Percentiles rank a stretch among this genome's conserved stretches.
Conservation (phyloP, 2,797 vertebrate genomes). For the Chaetophractus vellerosus region DNA sequence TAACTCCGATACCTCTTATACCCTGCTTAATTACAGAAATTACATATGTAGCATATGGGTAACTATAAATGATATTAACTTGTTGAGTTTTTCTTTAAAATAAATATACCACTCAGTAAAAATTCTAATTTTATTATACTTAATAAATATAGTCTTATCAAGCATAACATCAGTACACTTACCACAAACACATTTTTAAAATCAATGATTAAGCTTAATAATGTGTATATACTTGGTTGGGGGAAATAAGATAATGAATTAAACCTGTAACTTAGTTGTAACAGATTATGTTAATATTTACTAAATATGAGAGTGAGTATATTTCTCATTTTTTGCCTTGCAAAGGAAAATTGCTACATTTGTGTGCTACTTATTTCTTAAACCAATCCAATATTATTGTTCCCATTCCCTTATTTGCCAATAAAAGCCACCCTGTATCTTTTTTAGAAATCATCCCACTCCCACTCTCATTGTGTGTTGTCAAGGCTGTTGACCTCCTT, state of each 20-base stretch:
- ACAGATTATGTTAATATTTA: neutral
- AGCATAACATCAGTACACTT: neutral
- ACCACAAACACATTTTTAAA: neutral
- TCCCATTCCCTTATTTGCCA: neutral
- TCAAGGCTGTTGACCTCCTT: neutral
- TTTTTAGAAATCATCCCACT: neutral
- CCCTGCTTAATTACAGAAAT: neutral
- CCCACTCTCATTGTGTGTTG: neutral
- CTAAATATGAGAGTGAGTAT: neutral
- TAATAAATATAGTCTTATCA: conserved; percentile 8
- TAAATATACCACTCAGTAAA: neutral
- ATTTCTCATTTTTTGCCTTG: neutral
- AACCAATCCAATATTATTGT: neutral
- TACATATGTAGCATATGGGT: neutral
- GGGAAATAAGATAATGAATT: neutral
- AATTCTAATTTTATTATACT: neutral
- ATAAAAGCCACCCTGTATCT: neutral
- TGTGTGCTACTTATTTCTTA: neutral
- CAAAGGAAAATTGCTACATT: neutral
- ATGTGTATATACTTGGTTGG: neutral
- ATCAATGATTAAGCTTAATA: neutral
- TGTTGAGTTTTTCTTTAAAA: neutral
- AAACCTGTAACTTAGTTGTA: neutral
- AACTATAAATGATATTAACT: neutral
- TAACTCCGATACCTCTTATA: neutral